Base-by-base conservation (phyloP, 1,140 invertebrate genomes). In the Pseudachorutes palmiensis region DNA sequence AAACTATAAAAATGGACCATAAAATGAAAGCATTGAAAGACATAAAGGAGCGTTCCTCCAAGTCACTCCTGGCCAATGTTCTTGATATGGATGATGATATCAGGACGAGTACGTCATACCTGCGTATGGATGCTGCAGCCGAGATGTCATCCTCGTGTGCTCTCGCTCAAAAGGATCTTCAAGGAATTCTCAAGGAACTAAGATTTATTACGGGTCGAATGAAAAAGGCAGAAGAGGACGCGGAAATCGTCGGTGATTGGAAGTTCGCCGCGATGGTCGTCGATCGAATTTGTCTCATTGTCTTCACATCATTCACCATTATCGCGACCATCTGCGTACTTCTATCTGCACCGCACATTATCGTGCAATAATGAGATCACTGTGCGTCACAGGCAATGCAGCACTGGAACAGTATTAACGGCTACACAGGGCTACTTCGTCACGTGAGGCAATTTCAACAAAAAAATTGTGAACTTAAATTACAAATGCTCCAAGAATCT, bases 221-320 rank as follows among this genome's bases (percentile, higher is more conserved):
- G 87, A 87, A 88, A 75, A 92, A 93, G 77, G 86, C 89, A 61
- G 92, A 95, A 75, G 89, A 92, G 72, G 88, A 90, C 75, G 86
- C 88, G n/a, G 91, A 94, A 76, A 83, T 94, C 57, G 92, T 93
- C 70, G 91, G 87, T 78, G 96, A 99, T 79, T 99, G 97, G 97
- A 98, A 98, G 79, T 99, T 98, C 80, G 96, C 97, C 63, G 96
- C 96, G 70, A 92, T 98, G 93, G 96, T 98, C 74, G 92, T 99
- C 75, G 96, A 98, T 82, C 86, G 95, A 81, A 88, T 97, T 79
- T 98, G 96, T 83, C 85, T 99, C 79, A 91, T 95, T 80, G 87
- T 96, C 77, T 98, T 98, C 84, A 92, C 94, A 65, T 80, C 94
- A 74, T 97, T 98, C 83, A 97, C 96, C 70, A 84, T 97, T 77